Percentiles rank a stretch among this genome's conserved stretches.
Conservation (phyloP, 1,140 invertebrate genomes). For the Drosophila repleta region DNA sequence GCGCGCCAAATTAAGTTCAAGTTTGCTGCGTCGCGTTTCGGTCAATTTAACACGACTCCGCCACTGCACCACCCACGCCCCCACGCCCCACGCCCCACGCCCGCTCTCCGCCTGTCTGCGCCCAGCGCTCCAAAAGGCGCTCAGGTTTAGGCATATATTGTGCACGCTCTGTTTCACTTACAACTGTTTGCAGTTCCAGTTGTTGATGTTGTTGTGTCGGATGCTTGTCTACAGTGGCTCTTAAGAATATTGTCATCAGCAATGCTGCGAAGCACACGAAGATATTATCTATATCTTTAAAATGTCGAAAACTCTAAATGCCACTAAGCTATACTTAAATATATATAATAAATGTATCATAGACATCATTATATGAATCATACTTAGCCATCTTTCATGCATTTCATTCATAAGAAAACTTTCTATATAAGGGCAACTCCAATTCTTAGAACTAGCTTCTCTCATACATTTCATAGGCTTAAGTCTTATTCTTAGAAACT, state of each 20-base stretch:
- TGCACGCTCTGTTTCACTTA: conserved; percentile 51
- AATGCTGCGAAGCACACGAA: not conserved
- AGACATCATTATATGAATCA: too few species aligned
- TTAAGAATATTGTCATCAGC: conserved; percentile 25
- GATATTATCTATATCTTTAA: not conserved
- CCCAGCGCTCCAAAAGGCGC: conserved; percentile 25
- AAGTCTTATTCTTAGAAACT: too few species aligned
- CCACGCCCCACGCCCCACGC: not conserved
- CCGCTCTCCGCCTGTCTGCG: conserved; percentile 15
- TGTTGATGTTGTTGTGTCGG: not conserved
- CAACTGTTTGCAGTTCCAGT: conserved; percentile 32
- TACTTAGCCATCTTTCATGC: too few species aligned
- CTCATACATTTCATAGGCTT: too few species aligned
- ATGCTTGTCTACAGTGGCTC: conserved; percentile 24
- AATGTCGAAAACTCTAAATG: too few species aligned
- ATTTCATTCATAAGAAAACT: too few species aligned
- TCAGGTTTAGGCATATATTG: conserved; percentile 52
- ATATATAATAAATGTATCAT: too few species aligned
- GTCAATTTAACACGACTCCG: conserved; percentile 48
- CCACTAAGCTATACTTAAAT: too few species aligned
- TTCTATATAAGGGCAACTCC: too few species aligned
- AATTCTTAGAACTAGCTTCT: too few species aligned
- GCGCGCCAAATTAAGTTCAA: conserved; percentile 53
- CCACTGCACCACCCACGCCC: not conserved
- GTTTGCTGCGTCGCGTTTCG: conserved; percentile 53